Base-by-base conservation (phyloP, 2,888 invertebrate species). In the Microctonus brassicae region DNA sequence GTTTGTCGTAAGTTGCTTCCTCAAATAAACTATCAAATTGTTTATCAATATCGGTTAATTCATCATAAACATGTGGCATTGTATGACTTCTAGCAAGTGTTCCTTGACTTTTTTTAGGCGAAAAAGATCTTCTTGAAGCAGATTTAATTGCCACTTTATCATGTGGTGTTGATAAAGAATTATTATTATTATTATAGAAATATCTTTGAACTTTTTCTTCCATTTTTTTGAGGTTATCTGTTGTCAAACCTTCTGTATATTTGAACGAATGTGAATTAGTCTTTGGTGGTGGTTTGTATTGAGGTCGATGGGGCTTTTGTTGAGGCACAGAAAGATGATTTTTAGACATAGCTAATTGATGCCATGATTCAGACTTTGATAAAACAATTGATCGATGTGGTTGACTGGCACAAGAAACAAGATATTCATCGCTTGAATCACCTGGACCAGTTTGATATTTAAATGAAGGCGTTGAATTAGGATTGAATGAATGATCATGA, bases 21-120 rank as follows among this genome's bases (percentile, higher is more conserved):
- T 87, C 88, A 90, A 96, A 94, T 81, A 96, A 91, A 88, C 94
- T 93, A 87, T 96, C 96, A 89, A 96, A 96, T 79, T 95, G 95
- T 89, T 93, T 93, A 86, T 96, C 96, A 74, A 95, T 94, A 89
- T 95, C 94, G 88, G 94, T 93, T 7, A 74, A 82, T 88, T 94
- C 94, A 88, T 94, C 94, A 63, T 72, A 75, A 83, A 93, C 89
- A 70, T 78, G 76, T 7, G 94, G 94, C 91, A 94, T 91, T 42
- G 95, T 95, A 82, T 92, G 92, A 87, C 94, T 94, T 81, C 94
- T 91, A 73, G 91, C 90, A 80, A 95, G 87, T 69, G 91, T 39
- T 42, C 68, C 70, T 73, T 17, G 74, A 20, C 53, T 75, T 66
- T 72, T 74, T 29, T 63, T 33, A 17, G 66, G 55, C n/a, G 55